Percentiles rank a stretch among this genome's conserved stretches.
Evolutionary conservation across 1,140 invertebrate genomes (phyloP).

Genomic region (Pseudomyrmex flavicornis): DNA sequence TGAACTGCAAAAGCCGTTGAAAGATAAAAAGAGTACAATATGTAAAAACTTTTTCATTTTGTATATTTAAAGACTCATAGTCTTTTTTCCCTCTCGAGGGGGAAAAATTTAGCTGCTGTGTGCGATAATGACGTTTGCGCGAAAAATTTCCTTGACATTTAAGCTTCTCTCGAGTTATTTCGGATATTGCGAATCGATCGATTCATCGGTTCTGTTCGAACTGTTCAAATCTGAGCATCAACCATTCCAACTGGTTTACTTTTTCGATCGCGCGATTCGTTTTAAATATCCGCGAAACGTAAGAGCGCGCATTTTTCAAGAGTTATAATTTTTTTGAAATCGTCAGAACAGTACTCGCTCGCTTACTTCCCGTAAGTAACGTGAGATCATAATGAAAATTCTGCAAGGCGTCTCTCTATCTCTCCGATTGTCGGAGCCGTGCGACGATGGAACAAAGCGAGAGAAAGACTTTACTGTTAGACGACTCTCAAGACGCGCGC

Average conservation of each 20-base stretch:
- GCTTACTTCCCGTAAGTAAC: background rate
- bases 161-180: background rate
- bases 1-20: no score
- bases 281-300: background rate
- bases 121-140: background rate
- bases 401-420: slow-evolving; percentile 8
- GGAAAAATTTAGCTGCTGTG: background rate
- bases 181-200: background rate
- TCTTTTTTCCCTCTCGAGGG: background rate
- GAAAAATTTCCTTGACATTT: slow-evolving; percentile 1
- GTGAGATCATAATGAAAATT: slow-evolving; percentile 30
- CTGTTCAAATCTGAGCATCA: background rate
- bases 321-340: background rate
- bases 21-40: no score
- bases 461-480: slow-evolving; percentile 80
- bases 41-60: no score
- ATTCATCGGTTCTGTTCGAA: background rate
- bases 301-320: background rate
- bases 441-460: slow-evolving; percentile 47
- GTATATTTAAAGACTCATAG: no score
- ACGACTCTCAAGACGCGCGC: slow-evolving; percentile 59
- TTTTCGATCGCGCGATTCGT: background rate
- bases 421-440: slow-evolving; percentile 14
- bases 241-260: background rate
- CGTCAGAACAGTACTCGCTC: background rate